Percentiles rank a stretch among this genome's conserved stretches.
Conservation (phyloP, 2,888 invertebrate species). For the Phymatocera aterrima region DNA sequence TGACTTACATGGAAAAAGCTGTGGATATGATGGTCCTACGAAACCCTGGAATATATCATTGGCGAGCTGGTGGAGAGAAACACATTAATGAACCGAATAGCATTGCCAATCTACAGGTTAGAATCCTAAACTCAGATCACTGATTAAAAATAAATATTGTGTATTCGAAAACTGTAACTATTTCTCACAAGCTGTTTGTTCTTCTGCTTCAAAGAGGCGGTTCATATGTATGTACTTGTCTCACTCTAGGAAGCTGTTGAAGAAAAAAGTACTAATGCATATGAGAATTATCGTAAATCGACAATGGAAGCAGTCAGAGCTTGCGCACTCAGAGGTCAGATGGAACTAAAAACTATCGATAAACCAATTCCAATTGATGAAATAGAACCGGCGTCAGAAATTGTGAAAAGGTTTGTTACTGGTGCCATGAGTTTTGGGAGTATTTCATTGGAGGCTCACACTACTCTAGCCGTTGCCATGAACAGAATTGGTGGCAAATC, state of each 20-base stretch:
- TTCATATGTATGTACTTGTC: constrained; percentile 57
- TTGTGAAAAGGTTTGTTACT: constrained; percentile 93
- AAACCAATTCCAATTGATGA: constrained; percentile 89
- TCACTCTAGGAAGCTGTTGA: constrained; percentile 89
- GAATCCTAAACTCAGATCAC: neutral
- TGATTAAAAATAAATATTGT: neutral
- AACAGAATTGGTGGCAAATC: constrained; percentile 98
- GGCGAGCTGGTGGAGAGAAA: constrained; percentile 97
- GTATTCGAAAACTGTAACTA: neutral
- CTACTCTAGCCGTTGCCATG: constrained; percentile 97
- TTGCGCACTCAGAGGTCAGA: constrained; percentile 94
- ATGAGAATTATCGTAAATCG: constrained; percentile 90
- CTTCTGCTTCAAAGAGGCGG: neutral
- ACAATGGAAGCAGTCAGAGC: constrained; percentile 89
- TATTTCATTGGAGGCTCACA: constrained; percentile 97
- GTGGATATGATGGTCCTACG: constrained; percentile 86
- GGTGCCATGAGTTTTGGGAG: constrained; percentile 99
- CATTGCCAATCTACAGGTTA: constrained; percentile 84
- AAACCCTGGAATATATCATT: constrained; percentile 96
- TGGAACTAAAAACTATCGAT: constrained; percentile 88
- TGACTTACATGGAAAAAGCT: constrained; percentile 83
- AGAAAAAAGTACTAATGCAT: constrained; percentile 88
- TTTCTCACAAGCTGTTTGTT: neutral
- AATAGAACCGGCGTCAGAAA: constrained; percentile 95
- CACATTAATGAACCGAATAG: constrained; percentile 96